Evolutionary conservation across 2,888 invertebrate species (phyloP).

Genomic region (Deilephila elpenor): DNA sequence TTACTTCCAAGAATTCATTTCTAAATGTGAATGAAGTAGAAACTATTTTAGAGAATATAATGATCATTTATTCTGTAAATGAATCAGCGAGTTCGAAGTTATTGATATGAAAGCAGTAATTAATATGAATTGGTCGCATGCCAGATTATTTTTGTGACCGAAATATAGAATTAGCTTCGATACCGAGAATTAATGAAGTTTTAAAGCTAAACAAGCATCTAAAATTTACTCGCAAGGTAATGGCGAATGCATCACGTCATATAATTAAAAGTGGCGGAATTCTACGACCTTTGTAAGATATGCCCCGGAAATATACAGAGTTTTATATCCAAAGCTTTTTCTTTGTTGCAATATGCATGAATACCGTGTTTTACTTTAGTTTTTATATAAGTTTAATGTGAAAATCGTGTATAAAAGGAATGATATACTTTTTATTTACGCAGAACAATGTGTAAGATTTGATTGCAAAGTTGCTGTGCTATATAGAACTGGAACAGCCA

Average conservation of each 20-base stretch:
- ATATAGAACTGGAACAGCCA: not conserved
- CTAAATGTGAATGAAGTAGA: not conserved
- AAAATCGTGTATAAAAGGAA: not conserved
- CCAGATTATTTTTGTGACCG: not conserved
- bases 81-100: not conserved
- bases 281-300: conserved; percentile 21
- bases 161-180: not conserved
- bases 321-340: conserved; percentile 16
- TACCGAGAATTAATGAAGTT: not conserved
- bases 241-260: conserved; percentile 12
- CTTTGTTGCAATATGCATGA: conserved; percentile 21
- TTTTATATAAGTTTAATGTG: conserved; percentile 2
- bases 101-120: not conserved
- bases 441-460: not conserved
- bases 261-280: conserved; percentile 16
- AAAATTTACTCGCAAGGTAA: not conserved
- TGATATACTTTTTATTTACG: not conserved
- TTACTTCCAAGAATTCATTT: not conserved
- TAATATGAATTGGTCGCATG: conserved; percentile 7
- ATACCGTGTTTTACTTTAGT: conserved; percentile 18
- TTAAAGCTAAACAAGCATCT: not conserved
- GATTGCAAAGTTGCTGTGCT: not conserved
- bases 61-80: not conserved
- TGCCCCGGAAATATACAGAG: conserved; percentile 2
- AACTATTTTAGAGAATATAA: not conserved